Conservation (phyloP, 2,888 invertebrate species). For the Sipunculus nudus region DNA sequence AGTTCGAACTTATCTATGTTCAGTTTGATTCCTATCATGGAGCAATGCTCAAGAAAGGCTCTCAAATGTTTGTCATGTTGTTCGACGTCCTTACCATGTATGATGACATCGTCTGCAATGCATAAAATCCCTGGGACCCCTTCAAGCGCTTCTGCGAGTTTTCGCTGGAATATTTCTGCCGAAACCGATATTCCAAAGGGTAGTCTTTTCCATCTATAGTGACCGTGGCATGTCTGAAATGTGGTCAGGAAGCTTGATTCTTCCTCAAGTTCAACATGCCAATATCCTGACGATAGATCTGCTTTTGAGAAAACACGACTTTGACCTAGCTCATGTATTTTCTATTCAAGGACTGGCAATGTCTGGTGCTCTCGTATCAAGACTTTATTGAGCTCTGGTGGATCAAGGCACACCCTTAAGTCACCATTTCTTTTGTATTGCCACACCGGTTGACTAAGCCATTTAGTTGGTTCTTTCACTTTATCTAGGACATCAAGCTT, state of each 20-base stretch:
- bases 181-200: constrained; percentile 34
- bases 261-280: constrained; percentile 32
- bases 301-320: constrained; percentile 31
- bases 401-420: constrained; percentile 38
- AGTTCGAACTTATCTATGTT: too few species aligned
- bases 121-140: constrained; percentile 33
- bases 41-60: constrained; percentile 24
- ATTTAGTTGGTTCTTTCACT: constrained; percentile 33
- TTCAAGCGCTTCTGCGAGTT: constrained; percentile 24
- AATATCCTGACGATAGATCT: constrained; percentile 32
- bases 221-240: constrained; percentile 27
- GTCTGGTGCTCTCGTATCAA: constrained; percentile 31
- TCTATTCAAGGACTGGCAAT: constrained; percentile 37
- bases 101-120: constrained; percentile 34
- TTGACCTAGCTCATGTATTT: constrained; percentile 27
- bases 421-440: constrained; percentile 30
- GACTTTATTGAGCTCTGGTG: constrained; percentile 33
- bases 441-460: constrained; percentile 35
- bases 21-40: constrained; percentile 23
- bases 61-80: constrained; percentile 28
- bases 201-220: constrained; percentile 34
- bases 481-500: constrained; percentile 21
- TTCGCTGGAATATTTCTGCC: constrained; percentile 36
- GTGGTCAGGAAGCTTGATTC: constrained; percentile 33
- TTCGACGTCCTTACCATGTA: constrained; percentile 22